Evolutionary conservation across 37 sponge, comb jelly and placozoan species (phyloP).

Genomic region (Ianthella basta): DNA sequence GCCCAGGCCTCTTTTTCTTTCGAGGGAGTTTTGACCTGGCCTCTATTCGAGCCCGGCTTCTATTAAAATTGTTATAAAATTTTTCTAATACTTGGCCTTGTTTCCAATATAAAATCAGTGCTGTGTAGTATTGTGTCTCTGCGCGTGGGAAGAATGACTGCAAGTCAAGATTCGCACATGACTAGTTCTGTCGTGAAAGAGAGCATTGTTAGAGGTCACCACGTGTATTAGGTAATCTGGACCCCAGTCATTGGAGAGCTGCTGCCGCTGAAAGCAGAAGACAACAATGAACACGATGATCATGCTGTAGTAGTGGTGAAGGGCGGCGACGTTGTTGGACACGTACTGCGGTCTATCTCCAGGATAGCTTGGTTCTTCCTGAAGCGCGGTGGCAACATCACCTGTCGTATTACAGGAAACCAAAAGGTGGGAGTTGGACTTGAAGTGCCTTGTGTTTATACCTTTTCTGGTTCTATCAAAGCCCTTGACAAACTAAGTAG

Average conservation of each 20-base stretch:
- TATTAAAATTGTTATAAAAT: neutral
- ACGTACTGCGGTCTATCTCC: conserved; percentile 34
- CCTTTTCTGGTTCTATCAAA: conserved; percentile 20
- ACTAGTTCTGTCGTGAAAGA: conserved; percentile 14
- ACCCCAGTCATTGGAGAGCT: conserved; percentile 32
- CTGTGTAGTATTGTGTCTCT: no score
- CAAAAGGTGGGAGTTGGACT: conserved; percentile 27
- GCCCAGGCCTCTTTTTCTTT: no score
- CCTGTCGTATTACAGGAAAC: conserved; percentile 25
- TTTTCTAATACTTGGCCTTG: conserved; percentile 8
- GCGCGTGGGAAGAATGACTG: neutral
- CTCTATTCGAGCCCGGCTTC: no score
- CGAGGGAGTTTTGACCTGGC: no score
- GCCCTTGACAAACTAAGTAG: conserved; percentile 17
- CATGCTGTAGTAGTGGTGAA: conserved; percentile 35
- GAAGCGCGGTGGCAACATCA: conserved; percentile 34
- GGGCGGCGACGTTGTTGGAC: conserved; percentile 19
- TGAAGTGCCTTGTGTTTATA: conserved; percentile 32
- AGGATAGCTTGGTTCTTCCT: conserved; percentile 37
- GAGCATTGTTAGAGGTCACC: neutral
- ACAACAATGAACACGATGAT: conserved; percentile 34
- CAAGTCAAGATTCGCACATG: conserved; percentile 18
- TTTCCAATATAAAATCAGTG: conserved; percentile 19
- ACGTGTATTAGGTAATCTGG: conserved; percentile 7
- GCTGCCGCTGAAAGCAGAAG: conserved; percentile 18